Conservation (phyloP, 2,113 vertebrate species). For the Erythrocercus mccallii region DNA sequence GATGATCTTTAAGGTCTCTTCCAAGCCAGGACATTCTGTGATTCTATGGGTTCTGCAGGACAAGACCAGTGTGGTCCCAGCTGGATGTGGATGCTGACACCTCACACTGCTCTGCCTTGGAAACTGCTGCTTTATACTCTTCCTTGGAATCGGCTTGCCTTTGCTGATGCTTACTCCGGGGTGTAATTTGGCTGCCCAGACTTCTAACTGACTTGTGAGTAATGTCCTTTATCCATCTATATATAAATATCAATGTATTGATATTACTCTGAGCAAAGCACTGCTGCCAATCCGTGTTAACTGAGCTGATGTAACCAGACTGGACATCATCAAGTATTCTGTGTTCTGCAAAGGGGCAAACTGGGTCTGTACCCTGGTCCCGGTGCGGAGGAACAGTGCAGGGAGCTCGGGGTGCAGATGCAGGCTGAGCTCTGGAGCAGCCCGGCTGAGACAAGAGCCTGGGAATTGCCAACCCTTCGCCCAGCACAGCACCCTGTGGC, state of each 20-base stretch:
- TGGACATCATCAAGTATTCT: neutral
- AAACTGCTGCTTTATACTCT: neutral
- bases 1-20: neutral
- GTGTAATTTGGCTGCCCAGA: neutral
- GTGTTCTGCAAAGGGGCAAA: neutral
- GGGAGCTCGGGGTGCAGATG: neutral
- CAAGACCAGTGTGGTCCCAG: neutral
- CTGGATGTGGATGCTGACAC: neutral
- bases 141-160: neutral
- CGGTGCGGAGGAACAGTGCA: neutral
- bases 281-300: neutral
- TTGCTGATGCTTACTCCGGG: neutral
- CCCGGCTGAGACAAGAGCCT: neutral
- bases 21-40: neutral
- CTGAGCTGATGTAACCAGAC: neutral
- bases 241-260: neutral
- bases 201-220: neutral
- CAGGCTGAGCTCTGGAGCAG: neutral
- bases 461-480: neutral
- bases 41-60: neutral
- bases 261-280: neutral
- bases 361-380: fast-evolving
- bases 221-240: neutral
- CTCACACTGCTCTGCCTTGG: neutral
- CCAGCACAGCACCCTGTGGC: neutral